Percentiles rank a stretch among this genome's conserved stretches.
phyloP scores from a whole-genome alignment of 2,888 invertebrate species.

The Phalera bucephala region DNA sequence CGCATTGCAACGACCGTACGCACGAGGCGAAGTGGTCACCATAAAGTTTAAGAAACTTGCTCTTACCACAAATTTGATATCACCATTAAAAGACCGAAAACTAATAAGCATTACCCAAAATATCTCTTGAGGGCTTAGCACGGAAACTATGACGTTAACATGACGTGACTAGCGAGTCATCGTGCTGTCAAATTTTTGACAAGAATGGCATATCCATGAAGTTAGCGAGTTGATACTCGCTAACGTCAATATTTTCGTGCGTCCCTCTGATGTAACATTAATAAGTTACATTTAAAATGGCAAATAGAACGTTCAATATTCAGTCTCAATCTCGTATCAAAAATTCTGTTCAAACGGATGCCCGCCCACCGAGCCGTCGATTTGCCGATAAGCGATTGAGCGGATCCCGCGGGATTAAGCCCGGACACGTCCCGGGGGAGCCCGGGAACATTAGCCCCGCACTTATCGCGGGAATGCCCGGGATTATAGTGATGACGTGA shows the following conservation, averaged over 20 bases:
- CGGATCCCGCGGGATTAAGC: conserved; percentile 29
- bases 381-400: conserved; percentile 35
- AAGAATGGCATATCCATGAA: no score
- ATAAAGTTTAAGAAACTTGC: no score
- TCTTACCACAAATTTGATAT: no score
- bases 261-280: conserved; percentile 1
- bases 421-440: conserved; percentile 12
- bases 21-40: no score
- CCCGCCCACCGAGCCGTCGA: conserved; percentile 17
- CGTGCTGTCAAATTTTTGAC: no score
- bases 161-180: no score
- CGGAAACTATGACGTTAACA: no score
- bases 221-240: no score
- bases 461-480: conserved; percentile 19
- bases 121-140: no score
- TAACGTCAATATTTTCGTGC: conserved; percentile 6
- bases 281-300: not conserved
- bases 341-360: conserved; percentile 8
- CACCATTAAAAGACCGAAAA: no score
- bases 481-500: conserved; percentile 1
- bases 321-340: conserved; percentile 1
- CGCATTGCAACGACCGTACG: no score
- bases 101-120: no score
- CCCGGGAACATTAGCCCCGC: conserved; percentile 23
- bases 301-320: not conserved